Evolutionary conservation across 2,888 invertebrate genomes (phyloP).

Genomic region (Cryptus armator): DNA sequence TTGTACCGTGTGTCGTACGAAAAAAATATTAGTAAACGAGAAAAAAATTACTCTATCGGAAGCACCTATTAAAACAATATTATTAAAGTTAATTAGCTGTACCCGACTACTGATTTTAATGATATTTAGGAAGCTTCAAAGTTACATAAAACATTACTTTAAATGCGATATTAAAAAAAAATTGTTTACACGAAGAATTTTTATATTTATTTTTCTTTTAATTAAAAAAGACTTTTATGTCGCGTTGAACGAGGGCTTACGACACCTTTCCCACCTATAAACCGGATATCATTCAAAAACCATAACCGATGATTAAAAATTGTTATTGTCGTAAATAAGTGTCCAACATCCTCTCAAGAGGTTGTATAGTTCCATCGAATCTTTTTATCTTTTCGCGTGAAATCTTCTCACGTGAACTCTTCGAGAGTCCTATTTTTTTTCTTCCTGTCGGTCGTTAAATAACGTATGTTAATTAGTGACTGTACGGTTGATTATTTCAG

Average conservation of each 20-base stretch:
- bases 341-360: neutral
- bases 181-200: too few species aligned
- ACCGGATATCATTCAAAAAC: neutral
- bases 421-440: neutral
- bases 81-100: neutral
- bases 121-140: too few species aligned
- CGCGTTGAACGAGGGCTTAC: too few species aligned
- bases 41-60: too few species aligned
- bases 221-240: too few species aligned
- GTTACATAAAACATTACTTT: too few species aligned
- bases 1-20: too few species aligned
- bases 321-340: neutral
- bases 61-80: neutral
- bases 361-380: neutral
- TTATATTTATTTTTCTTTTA: too few species aligned
- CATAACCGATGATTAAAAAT: neutral
- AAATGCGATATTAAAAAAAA: too few species aligned
- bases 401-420: neutral
- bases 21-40: too few species aligned
- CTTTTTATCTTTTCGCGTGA: neutral
- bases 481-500: constrained; percentile 23
- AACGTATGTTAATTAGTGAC: constrained; percentile 15
- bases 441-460: neutral
- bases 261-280: neutral
- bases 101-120: too few species aligned